Evolutionary conservation across 1,140 invertebrate genomes (phyloP), one percentile per base, ranked within the genome.

Genomic region (Drosophila kepulauana): DNA sequence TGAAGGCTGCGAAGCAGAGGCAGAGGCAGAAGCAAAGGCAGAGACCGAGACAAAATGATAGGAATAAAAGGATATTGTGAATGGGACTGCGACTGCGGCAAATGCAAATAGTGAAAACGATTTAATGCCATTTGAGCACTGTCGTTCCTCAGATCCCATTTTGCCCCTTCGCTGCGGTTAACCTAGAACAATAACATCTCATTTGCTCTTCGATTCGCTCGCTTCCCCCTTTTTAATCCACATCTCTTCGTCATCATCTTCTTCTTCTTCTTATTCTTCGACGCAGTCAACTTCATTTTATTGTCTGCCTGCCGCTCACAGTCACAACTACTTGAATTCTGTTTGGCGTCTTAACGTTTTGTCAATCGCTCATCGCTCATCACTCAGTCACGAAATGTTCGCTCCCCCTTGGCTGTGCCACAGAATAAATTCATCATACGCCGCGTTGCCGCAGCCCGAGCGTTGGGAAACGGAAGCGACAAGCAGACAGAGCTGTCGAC

Each of bases 381-480:
- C 30, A 10, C 35, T 38, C 35, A 33, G 35, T 38, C 7, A 10
- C 10, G 35, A 8, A 38, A 38, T 38, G 35, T 10, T 20, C 6
- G 13, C 28, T 10, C 11, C 7, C 15, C 5, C 28, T 46, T 1
- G 4, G 5, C 15, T 11, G 8, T 20, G 46, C 33, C 62, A 65
- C 35, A 54, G 25, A 15, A 70, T 3, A 70, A 48, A 64, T 70
- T 56, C 41, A 70, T 35, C 67, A 70, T 64, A 46, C 67, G 59
- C 48, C 59, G 10, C 49, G 49, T 46, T 63, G 59, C 5, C 58
- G 3, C 25, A 2, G 56, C 5, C 15, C 1, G 15, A 62, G 33
- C 20, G 20, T 25, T 25, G 20, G 6, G 41, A 25, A 28, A 33
- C 11, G 16, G 13, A 35, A 25, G 54, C 15, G 13, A 10, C 54